phyloP scores from a whole-genome alignment of 1,140 invertebrate species.

The Trachymyrmex septentrionalis region DNA sequence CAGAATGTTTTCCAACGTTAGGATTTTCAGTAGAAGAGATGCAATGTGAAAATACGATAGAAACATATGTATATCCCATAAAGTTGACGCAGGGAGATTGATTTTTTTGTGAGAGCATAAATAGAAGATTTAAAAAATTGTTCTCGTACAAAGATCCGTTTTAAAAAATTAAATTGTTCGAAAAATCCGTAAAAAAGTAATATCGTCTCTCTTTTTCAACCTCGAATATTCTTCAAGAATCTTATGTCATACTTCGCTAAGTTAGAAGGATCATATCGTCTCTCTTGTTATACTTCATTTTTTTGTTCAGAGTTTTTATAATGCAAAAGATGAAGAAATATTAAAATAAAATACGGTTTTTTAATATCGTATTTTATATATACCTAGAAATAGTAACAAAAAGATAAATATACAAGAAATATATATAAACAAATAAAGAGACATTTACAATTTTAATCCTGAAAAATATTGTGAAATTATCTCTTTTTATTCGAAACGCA shows the following conservation, averaged over 20 bases:
- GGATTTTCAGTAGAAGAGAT: neutral
- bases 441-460: neutral
- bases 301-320: slow-evolving; percentile 15
- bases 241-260: slow-evolving; percentile 15
- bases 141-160: neutral
- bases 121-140: slow-evolving; percentile 1
- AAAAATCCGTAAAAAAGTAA: slow-evolving; percentile 6
- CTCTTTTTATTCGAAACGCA: neutral
- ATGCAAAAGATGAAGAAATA: neutral
- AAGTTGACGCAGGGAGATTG: neutral
- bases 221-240: slow-evolving; percentile 16
- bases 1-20: slow-evolving; percentile 24
- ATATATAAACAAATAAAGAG: neutral
- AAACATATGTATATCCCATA: neutral
- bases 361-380: neutral
- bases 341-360: neutral
- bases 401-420: neutral
- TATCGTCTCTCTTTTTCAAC: neutral
- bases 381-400: neutral
- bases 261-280: slow-evolving; percentile 17
- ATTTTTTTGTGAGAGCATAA: slow-evolving; percentile 11
- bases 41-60: slow-evolving; percentile 27
- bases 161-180: slow-evolving; percentile 40
- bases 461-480: neutral
- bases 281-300: slow-evolving; percentile 13